Percentiles rank a stretch among this genome's conserved stretches.
These are phyloP conservation scores for Bombyx mandarina DNA, from an alignment of 1,140 invertebrate genomes.

Conservation along the genomic window DNA sequence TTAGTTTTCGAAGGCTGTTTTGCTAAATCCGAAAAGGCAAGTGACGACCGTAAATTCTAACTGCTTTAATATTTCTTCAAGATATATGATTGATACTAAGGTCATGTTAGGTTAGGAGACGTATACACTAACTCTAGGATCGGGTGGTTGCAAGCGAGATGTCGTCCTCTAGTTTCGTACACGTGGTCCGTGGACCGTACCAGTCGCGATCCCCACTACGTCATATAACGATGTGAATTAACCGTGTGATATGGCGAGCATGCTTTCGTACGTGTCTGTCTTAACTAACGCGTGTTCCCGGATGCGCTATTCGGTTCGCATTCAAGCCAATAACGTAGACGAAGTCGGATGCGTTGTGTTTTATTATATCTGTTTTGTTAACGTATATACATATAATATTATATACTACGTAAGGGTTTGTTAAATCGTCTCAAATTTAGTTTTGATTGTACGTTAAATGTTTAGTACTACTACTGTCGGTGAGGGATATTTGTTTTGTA, in stretches of 20 bases:
- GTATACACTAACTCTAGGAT: neutral
- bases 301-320: neutral
- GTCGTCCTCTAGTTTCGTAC: conserved; percentile 4
- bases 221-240: conserved; percentile 25
- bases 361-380: conserved; percentile 8
- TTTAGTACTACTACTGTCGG: no score
- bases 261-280: conserved; percentile 54
- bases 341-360: conserved; percentile 15
- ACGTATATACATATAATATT: no score
- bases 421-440: no score
- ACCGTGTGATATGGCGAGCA: conserved; percentile 57
- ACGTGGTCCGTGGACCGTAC: conserved; percentile 10
- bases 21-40: no score
- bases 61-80: no score
- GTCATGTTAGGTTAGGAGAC: no score
- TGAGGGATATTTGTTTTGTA: no score
- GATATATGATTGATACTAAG: no score
- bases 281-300: conserved; percentile 13
- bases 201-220: conserved; percentile 16
- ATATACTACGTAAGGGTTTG: no score
- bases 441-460: no score
- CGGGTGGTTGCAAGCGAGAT: conserved; percentile 8
- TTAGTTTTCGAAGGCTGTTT: neutral
- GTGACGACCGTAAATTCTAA: no score
- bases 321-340: neutral